Conservation (phyloP, 2,888 invertebrate genomes). For the Cryptus armator region DNA sequence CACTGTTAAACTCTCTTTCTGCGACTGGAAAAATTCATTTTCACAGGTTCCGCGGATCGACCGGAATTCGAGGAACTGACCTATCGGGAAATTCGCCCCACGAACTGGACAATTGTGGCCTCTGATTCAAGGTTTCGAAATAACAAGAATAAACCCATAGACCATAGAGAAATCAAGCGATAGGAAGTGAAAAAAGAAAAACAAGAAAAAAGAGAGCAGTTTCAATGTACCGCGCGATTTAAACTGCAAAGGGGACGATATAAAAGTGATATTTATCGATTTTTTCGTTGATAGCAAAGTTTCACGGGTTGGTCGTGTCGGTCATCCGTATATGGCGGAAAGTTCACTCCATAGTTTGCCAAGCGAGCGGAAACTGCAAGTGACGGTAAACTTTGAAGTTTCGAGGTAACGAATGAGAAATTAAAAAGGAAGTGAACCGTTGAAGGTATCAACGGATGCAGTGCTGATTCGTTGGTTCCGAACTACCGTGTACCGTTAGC, state of each 20-base stretch:
- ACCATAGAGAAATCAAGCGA: neutral
- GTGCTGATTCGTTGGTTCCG: conserved; percentile 39
- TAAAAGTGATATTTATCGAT: conserved; percentile 2
- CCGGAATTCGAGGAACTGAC: neutral
- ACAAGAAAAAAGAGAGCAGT: neutral
- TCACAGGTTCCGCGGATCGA: conserved; percentile 10
- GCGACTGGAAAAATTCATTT: neutral
- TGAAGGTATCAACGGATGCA: conserved; percentile 10
- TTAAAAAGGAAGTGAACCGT: conserved; percentile 41
- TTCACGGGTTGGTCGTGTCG: conserved; percentile 12
- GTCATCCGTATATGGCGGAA: conserved; percentile 5
- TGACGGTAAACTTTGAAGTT: conserved; percentile 34
- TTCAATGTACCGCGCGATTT: neutral
- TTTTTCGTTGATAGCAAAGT: neutral
- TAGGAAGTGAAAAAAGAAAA: neutral
- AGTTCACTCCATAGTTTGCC: conserved; percentile 10
- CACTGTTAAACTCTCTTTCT: conserved; percentile 9
- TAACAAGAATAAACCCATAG: neutral
- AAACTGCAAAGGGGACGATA: conserved; percentile 5
- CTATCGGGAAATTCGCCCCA: neutral
- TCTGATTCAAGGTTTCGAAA: neutral
- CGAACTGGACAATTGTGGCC: neutral
- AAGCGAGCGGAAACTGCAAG: neutral
- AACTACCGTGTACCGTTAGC: neutral
- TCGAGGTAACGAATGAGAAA: neutral